Evolutionary conservation across 2,888 invertebrate species (phyloP).

Genomic region (Hermaeophaga mercurialis): DNA sequence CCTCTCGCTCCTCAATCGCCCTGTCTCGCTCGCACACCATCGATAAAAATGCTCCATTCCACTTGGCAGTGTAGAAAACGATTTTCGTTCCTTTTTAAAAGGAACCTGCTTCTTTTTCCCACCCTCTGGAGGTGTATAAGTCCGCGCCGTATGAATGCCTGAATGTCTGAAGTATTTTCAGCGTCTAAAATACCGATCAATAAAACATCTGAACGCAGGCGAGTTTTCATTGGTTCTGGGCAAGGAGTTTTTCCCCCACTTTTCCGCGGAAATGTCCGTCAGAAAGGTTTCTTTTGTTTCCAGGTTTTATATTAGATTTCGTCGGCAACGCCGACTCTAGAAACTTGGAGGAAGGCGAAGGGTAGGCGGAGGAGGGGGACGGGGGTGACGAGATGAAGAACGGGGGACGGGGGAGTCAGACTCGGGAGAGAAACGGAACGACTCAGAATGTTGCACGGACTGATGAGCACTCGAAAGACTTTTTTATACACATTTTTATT

Average conservation of each 20-base stretch:
- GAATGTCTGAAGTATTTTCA: slow-evolving; percentile 52
- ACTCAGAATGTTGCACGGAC: slow-evolving; percentile 28
- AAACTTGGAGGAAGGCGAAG: slow-evolving; percentile 36
- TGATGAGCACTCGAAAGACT: slow-evolving; percentile 18
- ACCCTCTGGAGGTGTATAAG: slow-evolving; percentile 44
- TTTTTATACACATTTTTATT: slow-evolving; percentile 10
- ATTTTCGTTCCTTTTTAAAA: slow-evolving; percentile 44
- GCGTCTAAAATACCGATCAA: slow-evolving; percentile 57
- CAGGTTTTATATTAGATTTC: slow-evolving; percentile 55
- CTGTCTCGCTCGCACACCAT: slow-evolving; percentile 25
- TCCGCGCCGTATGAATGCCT: slow-evolving; percentile 47
- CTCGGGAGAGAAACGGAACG: slow-evolving; percentile 29
- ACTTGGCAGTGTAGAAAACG: slow-evolving; percentile 41
- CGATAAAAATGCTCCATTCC: slow-evolving; percentile 46
- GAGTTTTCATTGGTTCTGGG: slow-evolving; percentile 56
- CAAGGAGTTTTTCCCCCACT: slow-evolving; percentile 58
- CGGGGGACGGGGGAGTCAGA: slow-evolving; percentile 25
- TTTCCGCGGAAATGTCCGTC: slow-evolving; percentile 56
- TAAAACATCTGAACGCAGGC: slow-evolving; percentile 57
- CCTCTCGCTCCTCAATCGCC: slow-evolving; percentile 21
- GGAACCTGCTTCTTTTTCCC: slow-evolving; percentile 42
- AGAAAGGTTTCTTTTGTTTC: slow-evolving; percentile 57
- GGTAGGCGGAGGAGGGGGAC: slow-evolving; percentile 30
- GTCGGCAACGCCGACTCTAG: slow-evolving; percentile 43
- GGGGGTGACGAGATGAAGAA: slow-evolving; percentile 6